phyloP scores from a whole-genome alignment of 1,140 invertebrate species.

The Drosophila kikkawai region DNA sequence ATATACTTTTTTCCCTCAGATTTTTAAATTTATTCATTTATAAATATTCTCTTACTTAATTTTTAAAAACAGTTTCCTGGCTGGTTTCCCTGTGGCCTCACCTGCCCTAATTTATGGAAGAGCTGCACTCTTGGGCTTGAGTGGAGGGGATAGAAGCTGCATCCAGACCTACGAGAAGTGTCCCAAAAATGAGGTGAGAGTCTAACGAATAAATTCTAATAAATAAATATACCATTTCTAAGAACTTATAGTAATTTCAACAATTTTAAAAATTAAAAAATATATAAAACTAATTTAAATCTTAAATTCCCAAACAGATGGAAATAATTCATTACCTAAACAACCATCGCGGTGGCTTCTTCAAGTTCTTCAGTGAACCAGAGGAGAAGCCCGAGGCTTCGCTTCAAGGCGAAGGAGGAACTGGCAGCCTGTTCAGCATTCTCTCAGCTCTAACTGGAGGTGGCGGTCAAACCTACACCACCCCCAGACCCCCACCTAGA shows the following conservation, averaged over 20 bases:
- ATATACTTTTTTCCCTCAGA: too few relatives aligned
- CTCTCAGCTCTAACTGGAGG: constrained; percentile 71
- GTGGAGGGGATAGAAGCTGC: constrained; percentile 88
- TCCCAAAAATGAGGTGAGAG: constrained; percentile 87
- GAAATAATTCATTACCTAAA: constrained; percentile 92
- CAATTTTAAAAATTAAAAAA: neutral
- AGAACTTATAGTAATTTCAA: neutral
- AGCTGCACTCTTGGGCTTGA: constrained; percentile 90
- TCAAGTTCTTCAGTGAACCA: constrained; percentile 89
- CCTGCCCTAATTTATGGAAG: constrained; percentile 90
- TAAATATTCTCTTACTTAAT: too few relatives aligned
- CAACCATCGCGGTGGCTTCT: constrained; percentile 94
- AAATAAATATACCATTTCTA: neutral
- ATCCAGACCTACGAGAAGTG: constrained; percentile 89
- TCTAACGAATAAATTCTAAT: neutral
- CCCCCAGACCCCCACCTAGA: constrained; percentile 42
- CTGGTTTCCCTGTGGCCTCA: constrained; percentile 85
- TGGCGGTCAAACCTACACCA: constrained; percentile 41
- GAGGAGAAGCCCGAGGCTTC: constrained; percentile 60
- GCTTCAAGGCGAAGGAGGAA: constrained; percentile 45
- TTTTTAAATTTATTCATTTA: too few relatives aligned
- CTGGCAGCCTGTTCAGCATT: constrained; percentile 73
- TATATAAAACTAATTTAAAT: neutral
- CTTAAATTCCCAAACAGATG: constrained; percentile 82
- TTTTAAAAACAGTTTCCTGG: constrained; percentile 82